Evolutionary conservation across 2,113 vertebrate species (phyloP).

Genomic region (Naja naja): DNA sequence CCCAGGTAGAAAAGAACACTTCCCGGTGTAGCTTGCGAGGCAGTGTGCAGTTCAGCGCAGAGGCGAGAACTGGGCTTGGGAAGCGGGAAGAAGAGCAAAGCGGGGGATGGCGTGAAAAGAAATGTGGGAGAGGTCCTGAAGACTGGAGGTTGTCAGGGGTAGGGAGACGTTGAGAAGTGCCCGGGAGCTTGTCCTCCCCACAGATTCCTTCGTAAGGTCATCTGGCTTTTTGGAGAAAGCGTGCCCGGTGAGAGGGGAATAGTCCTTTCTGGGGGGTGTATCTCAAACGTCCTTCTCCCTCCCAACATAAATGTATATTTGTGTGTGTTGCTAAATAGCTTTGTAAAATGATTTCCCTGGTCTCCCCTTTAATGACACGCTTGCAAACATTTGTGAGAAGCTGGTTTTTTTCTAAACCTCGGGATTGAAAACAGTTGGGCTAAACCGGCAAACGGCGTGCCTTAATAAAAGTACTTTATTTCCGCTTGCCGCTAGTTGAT

Average conservation of each 20-base stretch:
- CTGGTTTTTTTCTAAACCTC: not conserved
- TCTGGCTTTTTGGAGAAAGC: not conserved
- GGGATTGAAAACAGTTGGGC: not conserved
- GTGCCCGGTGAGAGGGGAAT: constrained; percentile 4
- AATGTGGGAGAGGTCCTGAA: not conserved
- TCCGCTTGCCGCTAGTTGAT: not conserved
- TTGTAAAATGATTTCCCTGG: not conserved
- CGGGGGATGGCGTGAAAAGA: not conserved
- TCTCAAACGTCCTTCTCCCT: not conserved
- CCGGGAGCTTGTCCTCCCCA: not conserved
- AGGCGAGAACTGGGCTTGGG: too few relatives aligned
- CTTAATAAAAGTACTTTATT: not conserved
- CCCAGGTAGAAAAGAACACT: constrained; percentile 9
- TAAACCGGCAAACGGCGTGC: not conserved
- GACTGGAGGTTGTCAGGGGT: not conserved
- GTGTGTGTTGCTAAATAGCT: not conserved
- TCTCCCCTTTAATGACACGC: not conserved
- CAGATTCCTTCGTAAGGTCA: not conserved
- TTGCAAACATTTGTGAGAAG: not conserved
- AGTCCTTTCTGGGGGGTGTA: not conserved
- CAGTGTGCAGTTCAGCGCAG: not conserved
- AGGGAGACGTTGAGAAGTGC: not conserved
- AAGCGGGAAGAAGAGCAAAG: not conserved
- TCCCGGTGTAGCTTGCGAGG: not conserved
- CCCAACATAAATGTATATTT: not conserved